Percentiles rank a stretch among this genome's conserved stretches.
phyloP scores from a whole-genome alignment of 2,888 invertebrate genomes.

The Adela reaumurella region DNA sequence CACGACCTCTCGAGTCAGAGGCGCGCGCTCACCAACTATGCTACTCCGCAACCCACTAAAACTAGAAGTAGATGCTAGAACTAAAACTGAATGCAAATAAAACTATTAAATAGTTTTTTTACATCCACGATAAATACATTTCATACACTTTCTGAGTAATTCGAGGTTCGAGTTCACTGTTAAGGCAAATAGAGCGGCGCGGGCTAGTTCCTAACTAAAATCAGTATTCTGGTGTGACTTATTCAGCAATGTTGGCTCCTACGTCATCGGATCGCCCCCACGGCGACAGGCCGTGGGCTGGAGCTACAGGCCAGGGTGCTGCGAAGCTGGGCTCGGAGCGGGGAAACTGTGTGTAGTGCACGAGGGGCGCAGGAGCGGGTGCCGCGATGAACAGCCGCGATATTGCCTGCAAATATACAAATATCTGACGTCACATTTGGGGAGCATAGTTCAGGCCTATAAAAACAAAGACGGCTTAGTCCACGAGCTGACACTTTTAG shows the following conservation, averaged over 20 bases:
- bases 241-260: conserved; percentile 37
- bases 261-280: conserved; percentile 46
- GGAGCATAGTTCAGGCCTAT: no score
- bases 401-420: conserved; percentile 26
- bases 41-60: no score
- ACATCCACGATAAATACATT: not conserved
- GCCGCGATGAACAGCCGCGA: conserved; percentile 31
- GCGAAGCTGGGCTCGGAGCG: conserved; percentile 32
- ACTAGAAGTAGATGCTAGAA: no score
- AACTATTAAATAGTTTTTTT: no score
- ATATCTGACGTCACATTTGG: no score
- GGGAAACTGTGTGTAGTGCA: conserved; percentile 35
- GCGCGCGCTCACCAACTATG: no score
- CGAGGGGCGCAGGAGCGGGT: conserved; percentile 36
- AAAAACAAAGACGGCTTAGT: no score
- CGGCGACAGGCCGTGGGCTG: conserved; percentile 38
- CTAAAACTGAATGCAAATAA: no score
- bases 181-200: not conserved
- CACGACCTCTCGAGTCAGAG: no score
- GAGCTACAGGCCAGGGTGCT: conserved; percentile 34
- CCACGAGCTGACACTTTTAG: no score
- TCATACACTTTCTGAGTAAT: no score
- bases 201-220: not conserved
- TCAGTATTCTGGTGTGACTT: conserved; percentile 7
- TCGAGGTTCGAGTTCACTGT: no score